phyloP scores from a whole-genome alignment of 2,888 invertebrate species.

The Calameuta idolon region DNA sequence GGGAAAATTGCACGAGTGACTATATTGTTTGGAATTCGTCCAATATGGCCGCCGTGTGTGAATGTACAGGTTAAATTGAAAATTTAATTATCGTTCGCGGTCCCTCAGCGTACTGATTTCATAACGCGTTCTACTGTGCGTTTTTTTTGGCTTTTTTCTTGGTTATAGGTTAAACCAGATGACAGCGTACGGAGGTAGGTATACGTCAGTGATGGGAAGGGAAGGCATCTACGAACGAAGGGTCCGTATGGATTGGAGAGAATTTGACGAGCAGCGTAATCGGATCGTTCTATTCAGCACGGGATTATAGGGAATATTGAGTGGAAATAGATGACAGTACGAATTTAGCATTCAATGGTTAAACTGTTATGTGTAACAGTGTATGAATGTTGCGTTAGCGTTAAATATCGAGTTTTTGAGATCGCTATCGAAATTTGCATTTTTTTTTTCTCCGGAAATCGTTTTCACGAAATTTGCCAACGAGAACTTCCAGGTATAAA shows the following conservation, averaged over 20 bases:
- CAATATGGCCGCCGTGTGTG: not conserved
- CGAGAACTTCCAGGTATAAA: conserved; percentile 10
- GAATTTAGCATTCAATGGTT: not conserved
- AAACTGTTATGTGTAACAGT: not conserved
- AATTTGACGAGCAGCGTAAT: not conserved
- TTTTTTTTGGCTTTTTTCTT: not conserved
- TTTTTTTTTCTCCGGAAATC: not conserved
- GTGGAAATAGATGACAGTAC: not conserved
- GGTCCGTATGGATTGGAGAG: not conserved
- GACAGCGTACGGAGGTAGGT: not conserved
- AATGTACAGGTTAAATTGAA: not conserved
- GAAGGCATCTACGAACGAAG: not conserved
- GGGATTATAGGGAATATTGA: not conserved
- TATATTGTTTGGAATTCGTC: not conserved
- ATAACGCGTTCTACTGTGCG: not conserved
- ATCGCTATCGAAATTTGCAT: not conserved
- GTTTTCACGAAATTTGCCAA: not conserved
- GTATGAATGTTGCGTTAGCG: no score
- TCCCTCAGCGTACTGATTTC: not conserved
- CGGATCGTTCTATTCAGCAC: not conserved
- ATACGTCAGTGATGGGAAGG: not conserved
- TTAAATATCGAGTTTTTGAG: not conserved
- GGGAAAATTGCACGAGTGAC: not conserved
- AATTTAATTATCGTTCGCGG: not conserved
- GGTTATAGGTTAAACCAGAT: not conserved